Evolutionary conservation across 2,888 invertebrate species (phyloP).

Genomic region (Autographa gamma): DNA sequence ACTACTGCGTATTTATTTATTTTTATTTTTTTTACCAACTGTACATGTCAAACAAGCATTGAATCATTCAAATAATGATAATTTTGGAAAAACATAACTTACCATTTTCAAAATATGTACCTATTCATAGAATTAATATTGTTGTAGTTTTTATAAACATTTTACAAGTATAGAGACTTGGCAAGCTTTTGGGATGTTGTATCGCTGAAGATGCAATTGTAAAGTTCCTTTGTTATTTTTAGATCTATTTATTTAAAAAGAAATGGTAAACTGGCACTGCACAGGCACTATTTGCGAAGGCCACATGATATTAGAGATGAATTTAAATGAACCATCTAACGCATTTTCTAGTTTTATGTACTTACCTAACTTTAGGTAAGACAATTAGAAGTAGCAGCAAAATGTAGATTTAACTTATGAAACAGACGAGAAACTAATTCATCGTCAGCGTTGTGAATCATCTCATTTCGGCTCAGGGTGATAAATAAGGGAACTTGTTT

Average conservation of each 20-base stretch:
- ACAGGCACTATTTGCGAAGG: slow-evolving; percentile 54
- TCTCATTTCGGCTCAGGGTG: slow-evolving; percentile 34
- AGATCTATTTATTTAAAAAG: slow-evolving; percentile 52
- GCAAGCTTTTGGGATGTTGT: slow-evolving; percentile 47
- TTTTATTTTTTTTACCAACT: no score
- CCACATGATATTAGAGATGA: slow-evolving; percentile 49
- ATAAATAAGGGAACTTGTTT: slow-evolving; percentile 31
- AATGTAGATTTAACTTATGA: slow-evolving; percentile 27
- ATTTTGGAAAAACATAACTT: slow-evolving; percentile 27
- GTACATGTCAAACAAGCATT: slow-evolving; percentile 31
- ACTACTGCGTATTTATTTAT: neutral
- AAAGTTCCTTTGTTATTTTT: slow-evolving; percentile 60
- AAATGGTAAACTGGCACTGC: slow-evolving; percentile 48
- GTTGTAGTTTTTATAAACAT: slow-evolving; percentile 69
- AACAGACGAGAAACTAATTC: slow-evolving; percentile 26
- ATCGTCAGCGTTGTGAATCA: slow-evolving; percentile 41
- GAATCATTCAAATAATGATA: slow-evolving; percentile 55
- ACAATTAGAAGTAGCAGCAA: slow-evolving; percentile 39
- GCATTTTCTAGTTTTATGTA: slow-evolving; percentile 49
- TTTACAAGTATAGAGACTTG: slow-evolving; percentile 60
- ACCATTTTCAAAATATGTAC: slow-evolving; percentile 41
- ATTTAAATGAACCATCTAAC: slow-evolving; percentile 51
- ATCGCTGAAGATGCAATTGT: slow-evolving; percentile 33
- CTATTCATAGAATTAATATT: slow-evolving; percentile 56
- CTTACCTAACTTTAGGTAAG: slow-evolving; percentile 25